These are phyloP conservation scores for Peromyscus eremicus DNA, from an alignment of 2,797 vertebrate species.

Conservation along the genomic window DNA sequence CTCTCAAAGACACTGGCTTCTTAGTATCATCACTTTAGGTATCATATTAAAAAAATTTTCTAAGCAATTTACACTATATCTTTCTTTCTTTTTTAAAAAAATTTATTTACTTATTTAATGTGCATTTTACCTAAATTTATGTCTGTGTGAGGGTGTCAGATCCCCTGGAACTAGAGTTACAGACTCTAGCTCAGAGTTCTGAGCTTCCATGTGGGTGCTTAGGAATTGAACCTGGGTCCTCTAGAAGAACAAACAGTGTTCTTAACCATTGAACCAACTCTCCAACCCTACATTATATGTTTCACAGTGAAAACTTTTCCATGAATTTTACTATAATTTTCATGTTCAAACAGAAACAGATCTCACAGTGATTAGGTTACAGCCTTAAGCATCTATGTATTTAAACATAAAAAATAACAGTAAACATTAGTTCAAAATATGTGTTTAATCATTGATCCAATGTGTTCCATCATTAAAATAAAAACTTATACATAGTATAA, in stretches of 20 bases:
- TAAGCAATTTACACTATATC: neutral
- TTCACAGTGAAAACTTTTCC: conserved; percentile 13
- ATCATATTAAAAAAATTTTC: neutral
- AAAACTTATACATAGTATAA: conserved; percentile 3
- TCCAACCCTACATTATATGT: neutral
- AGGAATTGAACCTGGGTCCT: neutral
- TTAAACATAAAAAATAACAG: conserved; percentile 36
- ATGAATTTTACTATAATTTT: neutral
- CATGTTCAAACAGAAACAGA: neutral
- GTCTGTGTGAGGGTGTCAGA: no score
- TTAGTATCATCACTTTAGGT: neutral
- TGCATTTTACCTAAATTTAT: no score
- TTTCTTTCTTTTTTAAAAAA: no score
- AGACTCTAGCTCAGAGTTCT: no score
- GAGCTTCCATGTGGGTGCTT: no score
- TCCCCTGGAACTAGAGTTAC: no score
- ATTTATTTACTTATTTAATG: no score
- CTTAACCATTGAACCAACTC: no score
- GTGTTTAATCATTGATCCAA: neutral
- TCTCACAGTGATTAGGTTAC: neutral
- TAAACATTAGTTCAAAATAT: neutral
- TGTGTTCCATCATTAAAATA: conserved; percentile 33
- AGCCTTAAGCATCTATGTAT: neutral
- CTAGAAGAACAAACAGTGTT: neutral
- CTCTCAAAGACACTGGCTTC: neutral